phyloP scores from a whole-genome alignment of 2,113 vertebrate species.

The Pholis gunnellus region DNA sequence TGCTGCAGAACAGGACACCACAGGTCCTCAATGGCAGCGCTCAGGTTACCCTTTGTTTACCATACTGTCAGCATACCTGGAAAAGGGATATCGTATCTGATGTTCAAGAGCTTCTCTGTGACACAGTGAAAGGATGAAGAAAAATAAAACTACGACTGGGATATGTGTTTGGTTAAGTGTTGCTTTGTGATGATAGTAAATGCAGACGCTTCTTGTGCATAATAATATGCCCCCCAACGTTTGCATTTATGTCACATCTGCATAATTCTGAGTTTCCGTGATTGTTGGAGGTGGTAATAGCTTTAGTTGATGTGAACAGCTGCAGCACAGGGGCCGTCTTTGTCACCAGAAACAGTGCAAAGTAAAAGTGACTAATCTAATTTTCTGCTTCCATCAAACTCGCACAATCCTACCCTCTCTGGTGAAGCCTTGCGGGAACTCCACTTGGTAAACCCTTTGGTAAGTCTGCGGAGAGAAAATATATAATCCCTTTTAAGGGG shows the following conservation, averaged over 20 bases:
- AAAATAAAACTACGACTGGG: not conserved
- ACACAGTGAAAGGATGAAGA: not conserved
- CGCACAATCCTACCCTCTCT: conserved; percentile 47
- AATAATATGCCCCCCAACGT: not conserved
- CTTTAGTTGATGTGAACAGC: conserved; percentile 31
- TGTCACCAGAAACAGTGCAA: conserved; percentile 58
- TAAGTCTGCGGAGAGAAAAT: conserved; percentile 55
- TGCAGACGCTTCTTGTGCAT: not conserved
- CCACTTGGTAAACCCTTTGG: conserved; percentile 60
- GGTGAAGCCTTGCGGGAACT: conserved; percentile 62
- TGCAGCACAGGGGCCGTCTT: conserved; percentile 41
- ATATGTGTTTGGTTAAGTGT: not conserved
- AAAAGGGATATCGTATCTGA: conserved; percentile 10
- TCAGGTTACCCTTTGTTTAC: conserved; percentile 74
- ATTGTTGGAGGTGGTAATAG: conserved; percentile 38
- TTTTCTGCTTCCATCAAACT: conserved; percentile 76
- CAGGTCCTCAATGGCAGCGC: conserved; percentile 6
- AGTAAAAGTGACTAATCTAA: conserved; percentile 70
- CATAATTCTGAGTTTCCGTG: conserved; percentile 24
- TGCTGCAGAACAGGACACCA: conserved; percentile 69
- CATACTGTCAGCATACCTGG: conserved; percentile 5
- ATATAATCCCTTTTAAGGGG: conserved; percentile 81
- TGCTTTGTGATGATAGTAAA: not conserved
- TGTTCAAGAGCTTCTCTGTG: not conserved
- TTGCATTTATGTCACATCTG: conserved; percentile 5